Conservation (phyloP, 2,113 vertebrate genomes). For the Perccottus glenii region DNA sequence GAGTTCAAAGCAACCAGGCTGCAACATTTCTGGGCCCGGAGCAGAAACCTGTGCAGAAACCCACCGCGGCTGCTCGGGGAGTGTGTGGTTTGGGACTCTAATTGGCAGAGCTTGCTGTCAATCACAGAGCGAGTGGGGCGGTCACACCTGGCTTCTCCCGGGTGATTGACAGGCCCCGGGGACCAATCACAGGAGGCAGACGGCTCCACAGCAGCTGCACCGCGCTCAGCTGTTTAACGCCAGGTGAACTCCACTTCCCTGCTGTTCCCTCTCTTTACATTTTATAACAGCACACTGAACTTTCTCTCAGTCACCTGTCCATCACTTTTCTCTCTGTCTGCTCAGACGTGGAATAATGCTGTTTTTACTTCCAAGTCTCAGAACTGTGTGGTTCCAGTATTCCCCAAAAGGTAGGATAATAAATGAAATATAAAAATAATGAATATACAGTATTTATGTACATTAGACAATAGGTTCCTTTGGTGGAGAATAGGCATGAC, state of each 20-base stretch:
- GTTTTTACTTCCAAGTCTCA: too few relatives aligned
- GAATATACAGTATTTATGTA: too few relatives aligned
- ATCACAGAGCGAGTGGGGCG: conserved; percentile 2
- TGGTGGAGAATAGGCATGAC: too few relatives aligned
- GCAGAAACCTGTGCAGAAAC: too few relatives aligned
- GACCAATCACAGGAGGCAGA: conserved; percentile 15
- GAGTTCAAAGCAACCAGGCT: too few relatives aligned
- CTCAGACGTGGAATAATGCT: too few relatives aligned
- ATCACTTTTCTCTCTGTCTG: not conserved
- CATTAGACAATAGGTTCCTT: too few relatives aligned
- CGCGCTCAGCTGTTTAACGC: not conserved
- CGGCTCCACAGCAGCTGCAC: not conserved
- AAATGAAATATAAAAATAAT: too few relatives aligned
- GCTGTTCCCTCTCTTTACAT: not conserved
- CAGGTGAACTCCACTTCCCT: not conserved
- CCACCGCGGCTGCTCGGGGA: too few relatives aligned
- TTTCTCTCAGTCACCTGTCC: conserved; percentile 6
- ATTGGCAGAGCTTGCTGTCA: conserved; percentile 5
- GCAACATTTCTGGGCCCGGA: too few relatives aligned
- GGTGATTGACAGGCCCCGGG: conserved; percentile 2
- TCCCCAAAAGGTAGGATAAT: too few relatives aligned
- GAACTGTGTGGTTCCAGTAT: too few relatives aligned
- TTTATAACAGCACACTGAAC: not conserved
- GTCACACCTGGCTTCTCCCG: conserved; percentile 3
- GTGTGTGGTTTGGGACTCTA: conserved; percentile 4